phyloP scores from a whole-genome alignment of 2,797 vertebrate genomes.

The Oreochromis grahami region DNA sequence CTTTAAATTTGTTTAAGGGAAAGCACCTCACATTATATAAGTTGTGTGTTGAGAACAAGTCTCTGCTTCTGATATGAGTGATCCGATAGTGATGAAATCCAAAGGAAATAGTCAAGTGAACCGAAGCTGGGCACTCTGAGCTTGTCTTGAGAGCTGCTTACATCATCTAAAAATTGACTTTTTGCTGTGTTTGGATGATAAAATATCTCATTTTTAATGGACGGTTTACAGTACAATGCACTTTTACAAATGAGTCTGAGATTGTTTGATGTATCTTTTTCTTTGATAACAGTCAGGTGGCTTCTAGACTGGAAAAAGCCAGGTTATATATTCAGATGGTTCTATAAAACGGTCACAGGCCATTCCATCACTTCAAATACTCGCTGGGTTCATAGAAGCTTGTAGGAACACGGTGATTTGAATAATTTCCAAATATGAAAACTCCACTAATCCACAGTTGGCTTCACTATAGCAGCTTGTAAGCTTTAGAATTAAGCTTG shows the following conservation, averaged over 20 bases:
- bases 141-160: background rate
- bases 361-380: background rate
- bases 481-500: background rate
- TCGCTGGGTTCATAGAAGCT: background rate
- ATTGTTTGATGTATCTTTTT: background rate
- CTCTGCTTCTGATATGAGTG: background rate
- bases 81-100: background rate
- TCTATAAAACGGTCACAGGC: background rate
- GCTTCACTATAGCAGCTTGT: background rate
- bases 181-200: background rate
- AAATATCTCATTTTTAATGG: background rate
- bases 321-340: background rate
- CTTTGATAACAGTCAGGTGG: background rate
- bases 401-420: background rate
- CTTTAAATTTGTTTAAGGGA: background rate
- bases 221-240: background rate
- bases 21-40: background rate
- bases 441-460: background rate
- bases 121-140: background rate
- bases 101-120: background rate
- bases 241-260: background rate
- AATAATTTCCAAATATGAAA: conserved; percentile 1
- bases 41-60: background rate
- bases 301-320: background rate
- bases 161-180: background rate